Evolutionary conservation across 2,797 vertebrate genomes (phyloP).

Genomic region (Pseudocheirus occidentalis): DNA sequence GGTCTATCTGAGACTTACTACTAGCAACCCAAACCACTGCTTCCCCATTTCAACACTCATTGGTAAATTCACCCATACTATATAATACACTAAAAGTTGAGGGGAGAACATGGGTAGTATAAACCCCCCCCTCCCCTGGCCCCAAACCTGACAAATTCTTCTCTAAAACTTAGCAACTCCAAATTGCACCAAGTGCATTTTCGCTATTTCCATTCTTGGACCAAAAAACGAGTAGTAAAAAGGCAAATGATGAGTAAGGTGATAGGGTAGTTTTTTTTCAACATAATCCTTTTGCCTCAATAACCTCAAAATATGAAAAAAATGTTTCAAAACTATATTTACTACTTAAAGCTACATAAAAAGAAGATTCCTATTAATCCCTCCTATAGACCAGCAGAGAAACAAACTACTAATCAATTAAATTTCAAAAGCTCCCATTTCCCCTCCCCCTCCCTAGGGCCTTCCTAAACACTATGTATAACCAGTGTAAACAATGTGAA

Average conservation of each 20-base stretch:
- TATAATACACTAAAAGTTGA: background rate
- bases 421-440: background rate
- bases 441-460: background rate
- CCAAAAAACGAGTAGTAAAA: background rate
- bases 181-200: background rate
- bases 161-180: background rate
- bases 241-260: background rate
- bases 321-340: background rate
- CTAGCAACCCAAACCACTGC: background rate
- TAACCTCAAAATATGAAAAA: background rate
- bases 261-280: background rate
- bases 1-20: background rate
- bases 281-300: background rate
- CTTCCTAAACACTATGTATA: background rate
- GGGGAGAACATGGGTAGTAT: background rate
- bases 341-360: background rate
- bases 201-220: background rate
- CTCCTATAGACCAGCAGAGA: background rate
- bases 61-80: background rate
- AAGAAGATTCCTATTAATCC: background rate
- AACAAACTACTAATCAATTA: background rate
- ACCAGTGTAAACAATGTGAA: too few relatives aligned
- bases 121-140: background rate
- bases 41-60: background rate
- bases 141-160: background rate